phyloP scores from a whole-genome alignment of 2,113 vertebrate genomes.

The Pachycephala philippinensis region DNA sequence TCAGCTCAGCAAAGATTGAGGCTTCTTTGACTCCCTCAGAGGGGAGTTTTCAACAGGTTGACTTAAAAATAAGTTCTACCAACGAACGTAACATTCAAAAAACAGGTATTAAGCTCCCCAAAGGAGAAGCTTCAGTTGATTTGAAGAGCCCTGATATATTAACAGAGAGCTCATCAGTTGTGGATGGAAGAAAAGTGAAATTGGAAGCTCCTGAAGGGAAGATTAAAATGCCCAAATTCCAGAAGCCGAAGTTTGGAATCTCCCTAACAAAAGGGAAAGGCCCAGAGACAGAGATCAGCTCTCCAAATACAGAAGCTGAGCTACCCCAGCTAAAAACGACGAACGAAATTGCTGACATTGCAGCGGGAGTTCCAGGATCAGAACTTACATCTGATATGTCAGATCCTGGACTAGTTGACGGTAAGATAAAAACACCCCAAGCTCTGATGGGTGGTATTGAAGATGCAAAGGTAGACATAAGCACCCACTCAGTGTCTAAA shows the following conservation, averaged over 20 bases:
- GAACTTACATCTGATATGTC: not conserved
- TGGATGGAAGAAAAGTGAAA: constrained; percentile 19
- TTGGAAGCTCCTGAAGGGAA: constrained; percentile 35
- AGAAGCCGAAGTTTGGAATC: constrained; percentile 56
- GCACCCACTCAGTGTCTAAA: not conserved
- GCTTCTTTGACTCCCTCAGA: not conserved
- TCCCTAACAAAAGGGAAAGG: constrained; percentile 25
- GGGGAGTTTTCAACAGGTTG: not conserved
- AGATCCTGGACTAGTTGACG: not conserved
- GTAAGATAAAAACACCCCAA: not conserved
- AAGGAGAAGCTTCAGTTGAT: not conserved
- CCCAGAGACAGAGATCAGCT: not conserved
- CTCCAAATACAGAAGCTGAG: not conserved
- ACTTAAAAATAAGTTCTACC: not conserved
- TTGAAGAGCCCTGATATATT: not conserved
- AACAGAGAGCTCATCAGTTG: not conserved
- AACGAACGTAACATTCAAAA: not conserved
- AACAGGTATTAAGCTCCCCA: not conserved
- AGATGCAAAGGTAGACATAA: not conserved
- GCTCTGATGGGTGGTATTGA: not conserved
- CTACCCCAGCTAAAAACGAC: not conserved
- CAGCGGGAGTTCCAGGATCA: not conserved
- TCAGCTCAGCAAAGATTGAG: not conserved
- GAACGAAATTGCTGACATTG: not conserved
- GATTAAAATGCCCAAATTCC: constrained; percentile 41